phyloP scores from a whole-genome alignment of 2,113 vertebrate genomes.

The Tichodroma muraria region DNA sequence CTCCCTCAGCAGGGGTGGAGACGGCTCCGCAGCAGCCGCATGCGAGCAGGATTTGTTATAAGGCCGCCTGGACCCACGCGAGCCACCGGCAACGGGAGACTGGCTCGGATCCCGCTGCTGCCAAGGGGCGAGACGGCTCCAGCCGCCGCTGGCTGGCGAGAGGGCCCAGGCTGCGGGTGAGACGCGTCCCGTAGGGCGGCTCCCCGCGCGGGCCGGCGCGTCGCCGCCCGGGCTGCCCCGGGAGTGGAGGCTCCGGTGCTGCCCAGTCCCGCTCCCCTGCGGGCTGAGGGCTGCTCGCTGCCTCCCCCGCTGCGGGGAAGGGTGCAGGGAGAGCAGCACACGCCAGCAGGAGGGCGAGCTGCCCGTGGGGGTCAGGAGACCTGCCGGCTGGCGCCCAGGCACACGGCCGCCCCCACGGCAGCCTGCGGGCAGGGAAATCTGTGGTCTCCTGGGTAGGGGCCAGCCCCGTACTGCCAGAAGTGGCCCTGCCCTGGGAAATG shows the following conservation, averaged over 20 bases:
- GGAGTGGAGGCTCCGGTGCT: background rate
- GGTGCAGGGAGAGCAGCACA: background rate
- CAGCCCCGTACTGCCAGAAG: background rate
- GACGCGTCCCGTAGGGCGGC: background rate
- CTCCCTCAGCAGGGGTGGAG: background rate
- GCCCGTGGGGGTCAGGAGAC: background rate
- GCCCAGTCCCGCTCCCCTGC: background rate
- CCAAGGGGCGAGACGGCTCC: background rate
- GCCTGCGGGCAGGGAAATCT: background rate
- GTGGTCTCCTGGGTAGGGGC: background rate
- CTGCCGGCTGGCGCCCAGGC: background rate
- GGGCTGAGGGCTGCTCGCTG: background rate
- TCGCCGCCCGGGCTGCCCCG: background rate
- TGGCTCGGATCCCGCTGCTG: background rate
- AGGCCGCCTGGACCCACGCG: background rate
- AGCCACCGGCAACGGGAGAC: background rate
- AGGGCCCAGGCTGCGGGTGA: background rate
- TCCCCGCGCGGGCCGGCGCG: background rate
- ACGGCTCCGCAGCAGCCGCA: background rate
- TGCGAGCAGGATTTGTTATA: background rate
- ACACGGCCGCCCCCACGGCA: background rate
- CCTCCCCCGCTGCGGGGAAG: background rate
- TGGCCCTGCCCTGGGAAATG: background rate
- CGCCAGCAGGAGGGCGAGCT: background rate
- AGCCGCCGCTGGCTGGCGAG: background rate